Evolutionary conservation across 2,113 vertebrate genomes (phyloP).

Genomic region (Xenopus tropicalis): DNA sequence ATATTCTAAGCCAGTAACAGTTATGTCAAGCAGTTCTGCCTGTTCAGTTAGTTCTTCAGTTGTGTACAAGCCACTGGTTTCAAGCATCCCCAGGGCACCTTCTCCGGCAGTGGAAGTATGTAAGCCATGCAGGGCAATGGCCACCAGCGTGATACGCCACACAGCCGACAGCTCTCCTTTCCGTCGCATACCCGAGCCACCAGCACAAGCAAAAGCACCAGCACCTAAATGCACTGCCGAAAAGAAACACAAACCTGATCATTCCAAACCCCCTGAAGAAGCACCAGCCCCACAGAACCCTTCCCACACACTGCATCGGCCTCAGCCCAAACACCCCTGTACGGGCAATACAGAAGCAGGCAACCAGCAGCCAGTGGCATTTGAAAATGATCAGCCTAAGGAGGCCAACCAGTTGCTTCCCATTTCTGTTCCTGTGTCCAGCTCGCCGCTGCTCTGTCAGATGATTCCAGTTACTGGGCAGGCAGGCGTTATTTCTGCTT

Average conservation of each 20-base stretch:
- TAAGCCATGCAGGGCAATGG: conserved; percentile 69
- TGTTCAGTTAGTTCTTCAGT: conserved; percentile 48
- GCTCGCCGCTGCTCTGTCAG: conserved; percentile 80
- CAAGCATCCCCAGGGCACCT: conserved; percentile 45
- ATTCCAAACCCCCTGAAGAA: conserved; percentile 41
- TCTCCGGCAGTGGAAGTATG: conserved; percentile 43
- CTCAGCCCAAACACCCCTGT: conserved; percentile 3
- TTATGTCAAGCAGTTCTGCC: conserved; percentile 46
- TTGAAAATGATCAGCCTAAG: conserved; percentile 58
- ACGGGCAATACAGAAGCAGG: conserved; percentile 23
- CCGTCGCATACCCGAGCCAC: conserved; percentile 59
- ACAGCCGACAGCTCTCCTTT: conserved; percentile 68
- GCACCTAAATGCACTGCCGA: neutral
- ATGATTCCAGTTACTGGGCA: conserved; percentile 80
- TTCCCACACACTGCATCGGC: conserved; percentile 24
- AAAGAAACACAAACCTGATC: conserved; percentile 37
- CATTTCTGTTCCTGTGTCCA: conserved; percentile 62
- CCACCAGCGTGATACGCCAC: conserved; percentile 84
- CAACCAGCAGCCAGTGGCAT: conserved; percentile 57
- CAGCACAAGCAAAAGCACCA: conserved; percentile 20
- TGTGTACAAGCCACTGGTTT: conserved; percentile 39
- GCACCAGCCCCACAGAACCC: neutral
- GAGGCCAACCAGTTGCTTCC: conserved; percentile 50
- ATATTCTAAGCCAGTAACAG: conserved; percentile 58
- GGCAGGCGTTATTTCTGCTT: conserved; percentile 74